Percentiles rank a stretch among this genome's conserved stretches.
phyloP scores from a whole-genome alignment of 2,888 invertebrate genomes.

The Pseudeuparius sepicola region DNA sequence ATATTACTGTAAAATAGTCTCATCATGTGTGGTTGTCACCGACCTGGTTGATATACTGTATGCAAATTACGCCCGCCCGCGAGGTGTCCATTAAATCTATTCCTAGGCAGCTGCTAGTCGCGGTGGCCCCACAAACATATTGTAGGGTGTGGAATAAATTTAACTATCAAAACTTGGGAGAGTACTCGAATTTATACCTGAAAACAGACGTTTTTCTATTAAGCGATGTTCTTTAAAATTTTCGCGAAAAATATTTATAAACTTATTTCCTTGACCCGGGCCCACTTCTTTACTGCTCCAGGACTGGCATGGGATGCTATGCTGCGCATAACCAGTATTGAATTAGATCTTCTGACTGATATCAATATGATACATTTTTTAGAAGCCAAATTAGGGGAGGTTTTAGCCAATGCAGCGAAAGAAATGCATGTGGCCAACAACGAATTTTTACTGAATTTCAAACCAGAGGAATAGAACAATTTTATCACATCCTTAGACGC shows the following conservation, averaged over 20 bases:
- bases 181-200: slow-evolving; percentile 12
- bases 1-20: too few species aligned
- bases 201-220: slow-evolving; percentile 16
- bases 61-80: too few species aligned
- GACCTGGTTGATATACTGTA: too few species aligned
- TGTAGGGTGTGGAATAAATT: slow-evolving; percentile 16
- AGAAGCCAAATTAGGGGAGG: slow-evolving; percentile 9
- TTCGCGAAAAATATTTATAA: slow-evolving; percentile 17
- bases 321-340: slow-evolving; percentile 9
- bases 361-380: slow-evolving; percentile 13
- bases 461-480: background rate
- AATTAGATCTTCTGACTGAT: slow-evolving; percentile 15
- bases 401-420: slow-evolving; percentile 7
- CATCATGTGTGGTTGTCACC: too few species aligned
- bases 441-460: slow-evolving; percentile 5
- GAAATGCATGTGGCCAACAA: slow-evolving; percentile 11
- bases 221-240: slow-evolving; percentile 17
- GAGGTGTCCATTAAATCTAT: too few species aligned
- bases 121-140: too few species aligned
- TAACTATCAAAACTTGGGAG: slow-evolving; percentile 14
- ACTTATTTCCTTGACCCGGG: slow-evolving; percentile 25
- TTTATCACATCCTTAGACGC: too few species aligned
- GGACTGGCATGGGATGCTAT: slow-evolving; percentile 9
- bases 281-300: slow-evolving; percentile 8
- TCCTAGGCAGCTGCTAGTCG: too few species aligned